These are phyloP conservation scores for Lasioglossum pauxillum DNA, from an alignment of 2,888 invertebrate species.

Conservation along the genomic window DNA sequence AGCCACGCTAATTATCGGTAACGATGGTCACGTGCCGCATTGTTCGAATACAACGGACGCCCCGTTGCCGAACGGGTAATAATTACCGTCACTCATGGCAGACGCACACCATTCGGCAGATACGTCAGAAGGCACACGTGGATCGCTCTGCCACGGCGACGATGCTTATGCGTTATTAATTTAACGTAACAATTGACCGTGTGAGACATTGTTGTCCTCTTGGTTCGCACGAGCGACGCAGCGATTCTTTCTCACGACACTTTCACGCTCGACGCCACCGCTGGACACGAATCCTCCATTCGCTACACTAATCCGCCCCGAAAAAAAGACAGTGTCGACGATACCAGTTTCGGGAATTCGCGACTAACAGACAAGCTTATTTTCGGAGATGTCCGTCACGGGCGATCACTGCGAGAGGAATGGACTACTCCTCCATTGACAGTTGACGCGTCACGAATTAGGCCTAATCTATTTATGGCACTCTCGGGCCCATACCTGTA, in stretches of 20 bases:
- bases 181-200: slow-evolving; percentile 55
- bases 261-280: slow-evolving; percentile 38
- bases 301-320: neutral
- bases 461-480: neutral
- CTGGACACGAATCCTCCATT: slow-evolving; percentile 25
- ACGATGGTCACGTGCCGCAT: slow-evolving; percentile 51
- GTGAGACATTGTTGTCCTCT: slow-evolving; percentile 59
- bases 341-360: neutral
- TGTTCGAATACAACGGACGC: slow-evolving; percentile 34
- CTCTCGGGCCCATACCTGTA: neutral
- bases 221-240: slow-evolving; percentile 63
- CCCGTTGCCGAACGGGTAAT: slow-evolving; percentile 39
- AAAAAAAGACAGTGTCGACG: neutral
- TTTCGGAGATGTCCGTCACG: neutral
- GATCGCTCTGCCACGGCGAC: neutral
- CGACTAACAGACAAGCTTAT: neutral
- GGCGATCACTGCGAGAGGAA: neutral
- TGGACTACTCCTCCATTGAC: neutral
- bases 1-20: slow-evolving; percentile 52
- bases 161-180: slow-evolving; percentile 50
- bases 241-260: slow-evolving; percentile 64
- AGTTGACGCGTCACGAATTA: neutral
- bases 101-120: neutral
- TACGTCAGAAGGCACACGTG: neutral
- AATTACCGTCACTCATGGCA: slow-evolving; percentile 49